Conservation (phyloP, 2,888 invertebrate species). For the Meghimatium bilineatum region DNA sequence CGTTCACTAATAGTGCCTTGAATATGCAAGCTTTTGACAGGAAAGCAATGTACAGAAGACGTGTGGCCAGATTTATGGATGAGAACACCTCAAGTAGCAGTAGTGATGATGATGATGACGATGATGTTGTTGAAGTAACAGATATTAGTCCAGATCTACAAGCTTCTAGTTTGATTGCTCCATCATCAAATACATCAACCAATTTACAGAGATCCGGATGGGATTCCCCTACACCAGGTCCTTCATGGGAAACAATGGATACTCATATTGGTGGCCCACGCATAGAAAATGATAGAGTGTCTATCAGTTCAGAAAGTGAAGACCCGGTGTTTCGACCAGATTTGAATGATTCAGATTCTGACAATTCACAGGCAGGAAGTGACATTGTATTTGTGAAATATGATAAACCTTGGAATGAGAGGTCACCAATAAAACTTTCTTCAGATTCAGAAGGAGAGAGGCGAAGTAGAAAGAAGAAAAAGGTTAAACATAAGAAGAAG, state of each 20-base stretch:
- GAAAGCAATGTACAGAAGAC: constrained; percentile 70
- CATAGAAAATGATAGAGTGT: constrained; percentile 44
- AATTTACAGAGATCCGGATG: constrained; percentile 58
- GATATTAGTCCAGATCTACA: constrained; percentile 50
- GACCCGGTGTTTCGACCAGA: constrained; percentile 39
- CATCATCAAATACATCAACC: constrained; percentile 6
- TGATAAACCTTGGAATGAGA: constrained; percentile 83
- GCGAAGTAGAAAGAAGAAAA: constrained; percentile 43
- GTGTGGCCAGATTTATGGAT: neutral
- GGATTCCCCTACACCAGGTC: constrained; percentile 72
- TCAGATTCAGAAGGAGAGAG: constrained; percentile 50
- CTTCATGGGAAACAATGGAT: constrained; percentile 57
- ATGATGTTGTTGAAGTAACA: constrained; percentile 64
- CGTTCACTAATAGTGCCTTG: constrained; percentile 90
- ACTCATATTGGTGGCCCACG: constrained; percentile 11
- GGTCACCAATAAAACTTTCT: constrained; percentile 80
- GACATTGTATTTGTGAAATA: constrained; percentile 81
- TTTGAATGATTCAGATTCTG: constrained; percentile 52
- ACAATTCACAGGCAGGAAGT: constrained; percentile 57
- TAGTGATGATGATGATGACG: constrained; percentile 53
- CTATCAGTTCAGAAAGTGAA: constrained; percentile 54
- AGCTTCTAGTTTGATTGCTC: constrained; percentile 13
- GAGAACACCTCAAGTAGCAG: constrained; percentile 12
- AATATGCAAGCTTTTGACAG: constrained; percentile 85
- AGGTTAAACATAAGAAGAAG: constrained; percentile 49